These are phyloP conservation scores for Notospermus geniculatus DNA, from an alignment of 1,140 invertebrate species.

Conservation along the genomic window DNA sequence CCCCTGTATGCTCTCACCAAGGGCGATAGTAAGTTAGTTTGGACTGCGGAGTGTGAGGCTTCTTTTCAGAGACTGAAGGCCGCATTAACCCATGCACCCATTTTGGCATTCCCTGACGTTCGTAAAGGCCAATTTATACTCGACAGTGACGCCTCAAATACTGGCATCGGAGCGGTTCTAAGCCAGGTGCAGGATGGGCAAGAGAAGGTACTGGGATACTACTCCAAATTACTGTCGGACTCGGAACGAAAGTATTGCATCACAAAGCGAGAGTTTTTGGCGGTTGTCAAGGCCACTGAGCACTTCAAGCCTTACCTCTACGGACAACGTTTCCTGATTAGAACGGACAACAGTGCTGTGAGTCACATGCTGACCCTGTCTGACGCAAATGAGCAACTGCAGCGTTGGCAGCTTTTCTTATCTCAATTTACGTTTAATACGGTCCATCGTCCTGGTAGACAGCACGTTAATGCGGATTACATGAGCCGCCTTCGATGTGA, in stretches of 20 bases:
- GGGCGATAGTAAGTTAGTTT: background rate
- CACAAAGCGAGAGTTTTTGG: slow-evolving; percentile 17
- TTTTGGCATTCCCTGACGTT: slow-evolving; percentile 12
- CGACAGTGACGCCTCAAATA: slow-evolving; percentile 19
- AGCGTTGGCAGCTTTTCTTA: too few relatives aligned
- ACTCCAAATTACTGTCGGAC: slow-evolving; percentile 8
- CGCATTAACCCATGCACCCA: slow-evolving; percentile 1
- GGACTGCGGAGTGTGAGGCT: slow-evolving; percentile 10
- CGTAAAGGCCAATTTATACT: slow-evolving; percentile 16
- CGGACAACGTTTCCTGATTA: background rate
- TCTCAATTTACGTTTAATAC: too few relatives aligned
- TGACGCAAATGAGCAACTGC: too few relatives aligned
- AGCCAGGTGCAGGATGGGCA: slow-evolving; percentile 21
- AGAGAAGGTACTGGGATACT: slow-evolving; percentile 19
- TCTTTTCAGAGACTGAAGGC: slow-evolving; percentile 12
- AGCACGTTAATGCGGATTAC: too few relatives aligned
- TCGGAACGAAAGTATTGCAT: too few relatives aligned
- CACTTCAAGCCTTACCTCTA: slow-evolving; percentile 4
- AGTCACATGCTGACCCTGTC: too few relatives aligned
- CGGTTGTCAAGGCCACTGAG: background rate
- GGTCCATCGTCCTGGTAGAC: too few relatives aligned
- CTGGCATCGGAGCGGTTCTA: slow-evolving; percentile 29
- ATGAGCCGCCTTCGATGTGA: too few relatives aligned
- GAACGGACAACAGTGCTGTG: too few relatives aligned
- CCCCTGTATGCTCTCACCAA: slow-evolving; percentile 15